Conservation (phyloP, 2,888 invertebrate genomes). For the Coenonympha arcania region DNA sequence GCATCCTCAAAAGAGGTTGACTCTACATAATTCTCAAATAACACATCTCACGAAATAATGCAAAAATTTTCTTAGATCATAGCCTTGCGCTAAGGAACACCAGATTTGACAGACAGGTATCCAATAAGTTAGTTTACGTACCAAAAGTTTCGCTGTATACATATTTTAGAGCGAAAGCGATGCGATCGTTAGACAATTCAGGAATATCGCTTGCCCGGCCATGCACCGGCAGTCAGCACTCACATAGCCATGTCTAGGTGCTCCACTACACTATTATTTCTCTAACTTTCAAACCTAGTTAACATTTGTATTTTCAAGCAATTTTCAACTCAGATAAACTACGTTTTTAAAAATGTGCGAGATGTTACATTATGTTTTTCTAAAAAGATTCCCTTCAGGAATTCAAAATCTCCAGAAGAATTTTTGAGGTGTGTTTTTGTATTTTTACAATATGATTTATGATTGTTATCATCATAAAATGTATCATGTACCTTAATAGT, state of each 20-base stretch:
- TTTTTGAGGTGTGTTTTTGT: too few species aligned
- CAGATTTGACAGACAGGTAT: too few species aligned
- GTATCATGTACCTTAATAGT: too few species aligned
- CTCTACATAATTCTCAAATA: too few species aligned
- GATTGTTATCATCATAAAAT: too few species aligned
- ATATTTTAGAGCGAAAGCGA: not conserved
- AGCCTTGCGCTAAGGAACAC: too few species aligned
- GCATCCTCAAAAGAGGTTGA: too few species aligned
- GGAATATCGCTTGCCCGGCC: not conserved
- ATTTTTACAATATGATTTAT: too few species aligned
- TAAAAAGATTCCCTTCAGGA: not conserved
- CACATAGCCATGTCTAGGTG: not conserved
- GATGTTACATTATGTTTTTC: slow-evolving; percentile 3
- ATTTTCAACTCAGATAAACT: not conserved
- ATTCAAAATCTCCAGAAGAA: too few species aligned
- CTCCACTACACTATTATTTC: not conserved
- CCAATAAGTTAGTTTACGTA: not conserved
- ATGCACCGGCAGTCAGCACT: not conserved
- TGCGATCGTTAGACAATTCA: not conserved
- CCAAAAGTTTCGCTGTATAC: not conserved
- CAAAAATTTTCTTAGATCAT: too few species aligned
- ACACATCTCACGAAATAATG: too few species aligned
- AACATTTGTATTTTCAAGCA: slow-evolving; percentile 2
- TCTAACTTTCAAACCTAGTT: not conserved
- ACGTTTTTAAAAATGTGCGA: not conserved